Percentiles rank a stretch among this genome's conserved stretches.
Conservation (phyloP, 1,140 invertebrate species). For the Copidosoma floridanum region DNA sequence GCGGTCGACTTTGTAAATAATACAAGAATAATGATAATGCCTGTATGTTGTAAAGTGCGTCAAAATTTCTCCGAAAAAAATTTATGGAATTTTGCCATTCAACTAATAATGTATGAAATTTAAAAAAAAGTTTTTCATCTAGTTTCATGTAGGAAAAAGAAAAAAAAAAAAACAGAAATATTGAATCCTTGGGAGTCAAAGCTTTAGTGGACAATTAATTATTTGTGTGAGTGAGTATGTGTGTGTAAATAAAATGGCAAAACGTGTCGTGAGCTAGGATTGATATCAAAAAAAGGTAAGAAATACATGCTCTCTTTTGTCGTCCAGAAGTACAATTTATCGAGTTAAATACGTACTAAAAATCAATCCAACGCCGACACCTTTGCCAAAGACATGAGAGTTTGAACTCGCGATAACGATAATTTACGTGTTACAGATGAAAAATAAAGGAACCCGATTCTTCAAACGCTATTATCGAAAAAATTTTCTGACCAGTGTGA, state of each 20-base stretch:
- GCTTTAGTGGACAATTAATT: conserved; percentile 12
- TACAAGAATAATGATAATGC: conserved; percentile 1
- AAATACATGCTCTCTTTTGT: conserved; percentile 8
- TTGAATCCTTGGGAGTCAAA: conserved; percentile 12
- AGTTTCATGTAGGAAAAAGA: conserved; percentile 8
- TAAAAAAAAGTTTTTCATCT: conserved; percentile 9
- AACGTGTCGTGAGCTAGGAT: not conserved
- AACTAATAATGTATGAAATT: too few species aligned
- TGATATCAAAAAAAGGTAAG: conserved; percentile 3
- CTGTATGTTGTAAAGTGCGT: conserved; percentile 10
- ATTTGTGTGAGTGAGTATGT: not conserved
- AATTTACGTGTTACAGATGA: conserved; percentile 12
- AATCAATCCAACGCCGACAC: conserved; percentile 1
- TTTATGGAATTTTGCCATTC: conserved; percentile 1
- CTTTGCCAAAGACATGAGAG: conserved; percentile 9
- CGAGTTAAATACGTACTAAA: conserved; percentile 19
- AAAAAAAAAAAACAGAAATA: not conserved
- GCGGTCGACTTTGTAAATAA: conserved; percentile 7
- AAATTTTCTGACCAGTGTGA: conserved; percentile 1
- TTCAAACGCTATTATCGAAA: conserved; percentile 11
- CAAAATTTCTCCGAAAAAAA: conserved; percentile 2
- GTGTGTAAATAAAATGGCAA: conserved; percentile 18
- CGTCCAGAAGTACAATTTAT: conserved; percentile 17
- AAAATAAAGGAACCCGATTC: not conserved
- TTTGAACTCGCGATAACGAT: not conserved